Percentiles rank a stretch among this genome's conserved stretches.
Evolutionary conservation across 2,888 invertebrate species (phyloP).

Genomic region (Neoaliturus tenellus): DNA sequence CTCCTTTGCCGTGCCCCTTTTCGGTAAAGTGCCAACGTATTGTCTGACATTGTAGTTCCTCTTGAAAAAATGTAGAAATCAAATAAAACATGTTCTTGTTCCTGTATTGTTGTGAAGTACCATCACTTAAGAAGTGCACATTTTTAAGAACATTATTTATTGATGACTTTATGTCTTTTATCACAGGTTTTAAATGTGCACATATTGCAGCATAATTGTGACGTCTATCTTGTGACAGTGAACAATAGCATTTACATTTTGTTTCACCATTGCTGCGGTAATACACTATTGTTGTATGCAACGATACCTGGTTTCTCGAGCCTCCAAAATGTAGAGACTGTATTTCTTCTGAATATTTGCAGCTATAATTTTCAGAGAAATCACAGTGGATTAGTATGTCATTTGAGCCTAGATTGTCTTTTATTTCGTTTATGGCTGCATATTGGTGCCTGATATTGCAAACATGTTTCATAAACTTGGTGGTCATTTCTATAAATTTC

Average conservation of each 20-base stretch:
- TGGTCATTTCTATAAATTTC: background rate
- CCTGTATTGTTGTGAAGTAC: background rate
- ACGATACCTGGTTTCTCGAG: constrained; percentile 3
- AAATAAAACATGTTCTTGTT: background rate
- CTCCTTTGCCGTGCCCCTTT: background rate
- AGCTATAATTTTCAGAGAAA: constrained; percentile 4
- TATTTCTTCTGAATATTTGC: constrained; percentile 21
- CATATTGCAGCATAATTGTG: background rate
- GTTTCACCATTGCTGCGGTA: constrained; percentile 9
- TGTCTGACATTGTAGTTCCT: background rate
- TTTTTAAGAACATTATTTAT: constrained; percentile 1
- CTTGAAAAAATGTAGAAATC: background rate
- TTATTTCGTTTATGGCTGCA: background rate
- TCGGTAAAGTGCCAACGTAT: background rate
- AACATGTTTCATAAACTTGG: background rate
- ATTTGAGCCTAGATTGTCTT: background rate
- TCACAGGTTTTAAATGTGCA: constrained; percentile 13
- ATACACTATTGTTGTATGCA: constrained; percentile 13
- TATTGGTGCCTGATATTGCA: no score
- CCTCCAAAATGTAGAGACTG: background rate
- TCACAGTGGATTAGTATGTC: background rate
- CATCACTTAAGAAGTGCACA: background rate
- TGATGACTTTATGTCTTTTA: constrained; percentile 7
- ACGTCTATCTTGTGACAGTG: background rate
- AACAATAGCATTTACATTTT: background rate